These are phyloP conservation scores for Trichomycterus rosablanca DNA, from an alignment of 2,113 vertebrate genomes.

Conservation along the genomic window DNA sequence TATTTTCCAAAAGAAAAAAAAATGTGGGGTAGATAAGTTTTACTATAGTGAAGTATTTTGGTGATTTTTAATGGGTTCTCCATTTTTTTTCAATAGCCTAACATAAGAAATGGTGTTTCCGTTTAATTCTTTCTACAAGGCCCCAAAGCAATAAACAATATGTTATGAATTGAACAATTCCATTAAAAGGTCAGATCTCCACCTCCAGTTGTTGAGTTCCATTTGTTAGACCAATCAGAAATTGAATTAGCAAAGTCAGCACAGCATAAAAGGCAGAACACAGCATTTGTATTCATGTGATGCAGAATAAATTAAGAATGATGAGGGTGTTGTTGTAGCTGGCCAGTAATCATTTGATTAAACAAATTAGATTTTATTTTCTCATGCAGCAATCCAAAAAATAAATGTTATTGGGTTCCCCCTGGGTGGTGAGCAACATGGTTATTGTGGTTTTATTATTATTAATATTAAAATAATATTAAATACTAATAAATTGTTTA, in stretches of 20 bases:
- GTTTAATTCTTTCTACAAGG: not conserved
- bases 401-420: no score
- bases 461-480: no score
- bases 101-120: not conserved
- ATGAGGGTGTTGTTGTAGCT: conserved; percentile 54
- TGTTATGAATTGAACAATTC: conserved; percentile 45
- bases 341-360: conserved; percentile 49
- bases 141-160: conserved; percentile 22
- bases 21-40: conserved; percentile 1
- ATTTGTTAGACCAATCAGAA: conserved; percentile 62
- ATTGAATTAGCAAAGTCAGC: conserved; percentile 64
- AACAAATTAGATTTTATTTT: conserved; percentile 47
- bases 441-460: not conserved
- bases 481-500: no score
- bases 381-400: conserved; percentile 1
- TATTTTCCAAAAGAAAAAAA: conserved; percentile 4
- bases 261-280: conserved; percentile 63
- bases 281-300: conserved; percentile 58
- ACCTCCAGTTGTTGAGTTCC: conserved; percentile 54
- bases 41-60: conserved; percentile 7
- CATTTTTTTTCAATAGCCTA: not conserved
- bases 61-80: not conserved
- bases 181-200: conserved; percentile 57
- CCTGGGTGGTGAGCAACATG: not conserved
- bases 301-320: conserved; percentile 53